These are phyloP conservation scores for Rhimphoctona megacephalus DNA, from an alignment of 2,888 invertebrate species.

Conservation along the genomic window DNA sequence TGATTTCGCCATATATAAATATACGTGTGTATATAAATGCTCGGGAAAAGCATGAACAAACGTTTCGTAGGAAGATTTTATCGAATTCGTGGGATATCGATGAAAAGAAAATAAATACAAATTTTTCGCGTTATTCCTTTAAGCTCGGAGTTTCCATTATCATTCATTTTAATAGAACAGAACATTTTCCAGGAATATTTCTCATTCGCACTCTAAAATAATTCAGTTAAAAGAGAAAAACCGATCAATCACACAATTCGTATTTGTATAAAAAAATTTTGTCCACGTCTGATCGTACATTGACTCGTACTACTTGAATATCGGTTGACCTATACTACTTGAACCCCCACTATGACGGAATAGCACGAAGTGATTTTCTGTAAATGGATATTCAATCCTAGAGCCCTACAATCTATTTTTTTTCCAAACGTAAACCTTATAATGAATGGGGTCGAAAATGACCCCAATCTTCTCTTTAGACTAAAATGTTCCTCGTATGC, in stretches of 20 bases:
- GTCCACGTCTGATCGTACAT: constrained; percentile 35
- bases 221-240: background rate
- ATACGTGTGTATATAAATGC: background rate
- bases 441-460: no score
- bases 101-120: constrained; percentile 47
- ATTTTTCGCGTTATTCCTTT: background rate
- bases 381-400: background rate
- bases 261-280: background rate
- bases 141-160: background rate
- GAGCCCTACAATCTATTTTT: no score
- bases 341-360: background rate
- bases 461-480: no score
- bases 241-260: background rate
- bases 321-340: constrained; percentile 20
- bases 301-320: constrained; percentile 60
- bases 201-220: background rate
- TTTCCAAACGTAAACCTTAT: no score
- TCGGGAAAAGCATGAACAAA: constrained; percentile 22
- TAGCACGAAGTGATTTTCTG: background rate
- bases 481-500: no score
- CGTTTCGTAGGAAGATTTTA: constrained; percentile 10
- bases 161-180: background rate
- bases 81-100: constrained; percentile 38
- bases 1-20: constrained; percentile 14
- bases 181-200: background rate